Percentiles rank a stretch among this genome's conserved stretches.
These are phyloP conservation scores for Atractosteus spatula DNA, from an alignment of 2,113 vertebrate species.

Conservation along the genomic window DNA sequence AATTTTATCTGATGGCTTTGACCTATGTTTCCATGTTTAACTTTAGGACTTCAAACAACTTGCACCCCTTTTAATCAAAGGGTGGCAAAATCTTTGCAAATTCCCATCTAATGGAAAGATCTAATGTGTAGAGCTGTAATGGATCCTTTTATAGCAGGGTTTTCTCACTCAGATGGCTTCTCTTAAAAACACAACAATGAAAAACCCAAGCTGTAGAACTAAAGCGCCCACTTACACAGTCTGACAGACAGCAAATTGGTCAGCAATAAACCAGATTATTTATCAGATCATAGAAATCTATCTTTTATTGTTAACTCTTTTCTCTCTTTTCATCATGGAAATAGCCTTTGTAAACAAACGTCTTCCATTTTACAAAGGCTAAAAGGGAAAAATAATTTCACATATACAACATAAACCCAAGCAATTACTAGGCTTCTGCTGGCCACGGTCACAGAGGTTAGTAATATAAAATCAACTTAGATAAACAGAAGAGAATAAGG, in stretches of 20 bases:
- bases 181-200: slow-evolving; percentile 37
- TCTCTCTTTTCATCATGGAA: slow-evolving; percentile 56
- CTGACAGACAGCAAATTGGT: slow-evolving; percentile 67
- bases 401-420: too few relatives aligned
- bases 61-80: too few relatives aligned
- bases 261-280: slow-evolving; percentile 67
- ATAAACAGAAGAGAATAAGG: too few relatives aligned
- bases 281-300: slow-evolving; percentile 71
- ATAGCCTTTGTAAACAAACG: slow-evolving; percentile 54
- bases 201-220: slow-evolving; percentile 38
- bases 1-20: too few relatives aligned
- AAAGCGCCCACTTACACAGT: slow-evolving; percentile 58
- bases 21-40: too few relatives aligned
- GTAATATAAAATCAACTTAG: too few relatives aligned
- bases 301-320: slow-evolving; percentile 65
- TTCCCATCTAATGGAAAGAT: neutral
- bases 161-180: slow-evolving; percentile 29
- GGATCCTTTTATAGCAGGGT: slow-evolving; percentile 1
- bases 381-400: slow-evolving; percentile 39
- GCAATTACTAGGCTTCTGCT: too few relatives aligned
- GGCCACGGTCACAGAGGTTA: too few relatives aligned
- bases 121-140: slow-evolving; percentile 4
- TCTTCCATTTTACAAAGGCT: slow-evolving; percentile 53
- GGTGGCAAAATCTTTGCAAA: neutral
- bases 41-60: too few relatives aligned